These are phyloP conservation scores for Drosophila lacertosa DNA, from an alignment of 1,140 invertebrate genomes.

Conservation along the genomic window DNA sequence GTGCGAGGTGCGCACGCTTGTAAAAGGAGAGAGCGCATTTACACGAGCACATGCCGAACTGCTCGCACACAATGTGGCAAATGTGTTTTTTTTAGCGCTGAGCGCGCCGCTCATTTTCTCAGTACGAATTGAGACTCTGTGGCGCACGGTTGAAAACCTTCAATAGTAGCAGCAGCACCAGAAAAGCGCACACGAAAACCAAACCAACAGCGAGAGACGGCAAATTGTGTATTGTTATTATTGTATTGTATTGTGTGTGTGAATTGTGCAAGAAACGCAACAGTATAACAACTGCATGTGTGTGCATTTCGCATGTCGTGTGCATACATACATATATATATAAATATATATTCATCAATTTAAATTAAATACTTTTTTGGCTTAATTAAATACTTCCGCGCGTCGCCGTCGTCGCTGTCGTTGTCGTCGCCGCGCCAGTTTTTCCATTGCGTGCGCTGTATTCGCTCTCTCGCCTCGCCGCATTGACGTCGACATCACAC, in stretches of 20 bases:
- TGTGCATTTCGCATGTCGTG: slow-evolving; percentile 55
- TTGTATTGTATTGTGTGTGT: slow-evolving; percentile 37
- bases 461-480: slow-evolving; percentile 33
- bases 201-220: slow-evolving; percentile 45
- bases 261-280: slow-evolving; percentile 43
- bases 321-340: slow-evolving; percentile 37
- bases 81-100: slow-evolving; percentile 39
- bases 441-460: slow-evolving; percentile 50
- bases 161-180: slow-evolving; percentile 38
- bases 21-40: slow-evolving; percentile 64
- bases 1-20: slow-evolving; percentile 53
- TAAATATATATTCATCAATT: slow-evolving; percentile 67
- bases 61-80: slow-evolving; percentile 50
- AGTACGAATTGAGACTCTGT: slow-evolving; percentile 74
- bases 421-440: slow-evolving; percentile 52
- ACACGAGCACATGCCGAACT: slow-evolving; percentile 49
- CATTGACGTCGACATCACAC: slow-evolving; percentile 44
- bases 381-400: slow-evolving; percentile 80
- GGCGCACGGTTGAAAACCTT: slow-evolving; percentile 70
- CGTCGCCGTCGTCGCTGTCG: slow-evolving; percentile 48
- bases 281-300: slow-evolving; percentile 22
- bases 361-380: slow-evolving; percentile 77
- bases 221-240: slow-evolving; percentile 44
- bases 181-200: slow-evolving; percentile 52
- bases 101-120: slow-evolving; percentile 45